Evolutionary conservation across 2,797 vertebrate genomes (phyloP), one percentile per base, ranked within the genome.

Genomic region (Tympanoctomys barrerae): DNA sequence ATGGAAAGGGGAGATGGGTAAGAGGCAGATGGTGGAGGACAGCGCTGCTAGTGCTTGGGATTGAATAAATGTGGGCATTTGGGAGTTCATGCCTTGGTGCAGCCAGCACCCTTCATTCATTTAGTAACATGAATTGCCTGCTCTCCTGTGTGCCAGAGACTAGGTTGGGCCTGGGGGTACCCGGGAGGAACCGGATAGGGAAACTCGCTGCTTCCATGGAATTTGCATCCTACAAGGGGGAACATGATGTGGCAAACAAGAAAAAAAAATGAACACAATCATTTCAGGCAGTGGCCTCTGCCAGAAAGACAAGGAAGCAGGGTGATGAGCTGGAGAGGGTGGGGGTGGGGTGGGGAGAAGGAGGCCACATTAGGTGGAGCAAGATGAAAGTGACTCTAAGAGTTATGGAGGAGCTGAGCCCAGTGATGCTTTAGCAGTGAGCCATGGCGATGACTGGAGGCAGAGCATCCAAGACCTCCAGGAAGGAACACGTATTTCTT

Each of bases 11-110:
- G 81, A 70, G 52, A 22, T 0, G 21, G 5, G 6, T 18, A 68
- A 21, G 46, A 64, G 78, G 64, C 0, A 0, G 64, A 7, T 5
- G 46, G 46, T 3, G n/a, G 59, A 31, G 3, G 13, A 26, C 11
- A 81, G 36, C 62, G 24, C n/a, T 8, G 24, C 0, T 36, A 59
- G 73, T 28, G 2, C 62, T 21, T 7, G 22, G 49, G 68, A 28
- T 9, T 4, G 36, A 62, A 26, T 28, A 66, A 70, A 39, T 13
- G 28, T 1, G 24, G 80, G 28, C 54, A 39, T 3, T 11, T 36
- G 0, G 82, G 28, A 71, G 39, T 13, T 36, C 2, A 26, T n/a
- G 33, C 33, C 39, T 79, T 31, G 42, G 62, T 26, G 77, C 7
- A 68, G 78, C 13, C 39, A 31, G 28, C 5, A 49, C 4, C 2